A percentile compares a stretch with the other conserved stretches of the same genome.
Conservation (phyloP, 2,113 vertebrate genomes). For the Cynopterus brachyotis region DNA sequence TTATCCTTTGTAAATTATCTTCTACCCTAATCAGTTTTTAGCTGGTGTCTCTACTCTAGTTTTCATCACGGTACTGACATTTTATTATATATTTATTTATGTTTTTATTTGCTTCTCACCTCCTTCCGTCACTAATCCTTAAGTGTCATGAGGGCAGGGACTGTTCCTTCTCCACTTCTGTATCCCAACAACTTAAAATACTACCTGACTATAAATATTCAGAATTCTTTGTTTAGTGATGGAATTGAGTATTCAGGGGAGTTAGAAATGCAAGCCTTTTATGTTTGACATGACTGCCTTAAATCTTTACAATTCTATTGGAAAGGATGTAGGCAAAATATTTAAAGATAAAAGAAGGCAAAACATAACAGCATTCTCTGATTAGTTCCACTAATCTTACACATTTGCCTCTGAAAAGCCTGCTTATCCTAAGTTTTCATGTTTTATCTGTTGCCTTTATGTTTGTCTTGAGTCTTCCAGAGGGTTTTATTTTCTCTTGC, state of each 20-base stretch:
- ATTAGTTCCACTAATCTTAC: not conserved
- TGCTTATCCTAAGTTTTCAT: not conserved
- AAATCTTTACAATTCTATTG: not conserved
- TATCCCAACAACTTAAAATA: not conserved
- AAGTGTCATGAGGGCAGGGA: not conserved
- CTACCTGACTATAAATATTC: not conserved
- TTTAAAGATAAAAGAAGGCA: not conserved
- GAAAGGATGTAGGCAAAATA: not conserved
- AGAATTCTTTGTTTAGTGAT: not conserved
- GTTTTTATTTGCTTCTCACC: not conserved
- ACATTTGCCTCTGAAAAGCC: constrained; percentile 23
- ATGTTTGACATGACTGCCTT: not conserved
- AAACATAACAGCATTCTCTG: not conserved
- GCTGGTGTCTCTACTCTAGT: not conserved
- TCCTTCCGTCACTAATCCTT: not conserved
- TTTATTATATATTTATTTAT: not conserved
- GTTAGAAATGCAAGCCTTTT: not conserved
- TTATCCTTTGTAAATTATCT: not conserved
- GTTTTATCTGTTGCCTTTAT: constrained; percentile 10
- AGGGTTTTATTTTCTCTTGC: constrained; percentile 46
- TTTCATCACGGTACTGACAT: not conserved
- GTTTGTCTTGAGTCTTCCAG: constrained; percentile 47
- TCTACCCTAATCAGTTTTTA: not conserved
- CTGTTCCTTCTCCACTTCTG: not conserved
- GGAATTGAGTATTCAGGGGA: not conserved